A percentile compares a stretch with the other conserved stretches of the same genome.
Evolutionary conservation across 1,140 invertebrate species (phyloP).

Genomic region (Leptinotarsa lineolata): DNA sequence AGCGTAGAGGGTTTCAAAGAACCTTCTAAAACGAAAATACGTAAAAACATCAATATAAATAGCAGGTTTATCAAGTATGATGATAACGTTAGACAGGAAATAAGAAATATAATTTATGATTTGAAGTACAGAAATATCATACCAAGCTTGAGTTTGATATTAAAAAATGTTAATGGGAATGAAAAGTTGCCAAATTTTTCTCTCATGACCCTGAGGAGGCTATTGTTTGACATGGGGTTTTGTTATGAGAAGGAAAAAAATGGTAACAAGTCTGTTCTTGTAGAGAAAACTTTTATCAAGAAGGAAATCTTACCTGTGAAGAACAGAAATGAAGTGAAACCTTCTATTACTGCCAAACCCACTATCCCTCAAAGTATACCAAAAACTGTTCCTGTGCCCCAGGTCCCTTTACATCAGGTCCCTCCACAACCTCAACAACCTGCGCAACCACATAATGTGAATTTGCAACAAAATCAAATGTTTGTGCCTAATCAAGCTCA

Average conservation of each 20-base stretch:
- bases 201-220: conserved; percentile 49
- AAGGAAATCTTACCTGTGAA: conserved; percentile 9
- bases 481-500: not conserved
- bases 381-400: not conserved
- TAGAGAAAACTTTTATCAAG: conserved; percentile 38
- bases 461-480: conserved; percentile 10
- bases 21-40: conserved; percentile 50
- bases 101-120: conserved; percentile 50
- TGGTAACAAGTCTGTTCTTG: conserved; percentile 49
- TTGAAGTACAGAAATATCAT: conserved; percentile 47
- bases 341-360: not conserved
- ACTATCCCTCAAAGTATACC: not conserved
- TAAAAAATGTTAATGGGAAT: conserved; percentile 47
- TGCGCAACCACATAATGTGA: not conserved
- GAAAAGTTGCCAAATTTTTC: conserved; percentile 49
- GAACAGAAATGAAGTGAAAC: not conserved
- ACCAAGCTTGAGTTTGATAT: conserved; percentile 50
- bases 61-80: conserved; percentile 52
- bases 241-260: conserved; percentile 52
- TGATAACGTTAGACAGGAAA: conserved; percentile 43
- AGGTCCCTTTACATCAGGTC: not conserved
- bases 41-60: conserved; percentile 51
- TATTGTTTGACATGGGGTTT: conserved; percentile 53
- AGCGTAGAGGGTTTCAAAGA: conserved; percentile 50
- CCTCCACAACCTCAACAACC: not conserved